These are phyloP conservation scores for Dermochelys coriacea DNA, from an alignment of 2,797 vertebrate species.

Conservation along the genomic window DNA sequence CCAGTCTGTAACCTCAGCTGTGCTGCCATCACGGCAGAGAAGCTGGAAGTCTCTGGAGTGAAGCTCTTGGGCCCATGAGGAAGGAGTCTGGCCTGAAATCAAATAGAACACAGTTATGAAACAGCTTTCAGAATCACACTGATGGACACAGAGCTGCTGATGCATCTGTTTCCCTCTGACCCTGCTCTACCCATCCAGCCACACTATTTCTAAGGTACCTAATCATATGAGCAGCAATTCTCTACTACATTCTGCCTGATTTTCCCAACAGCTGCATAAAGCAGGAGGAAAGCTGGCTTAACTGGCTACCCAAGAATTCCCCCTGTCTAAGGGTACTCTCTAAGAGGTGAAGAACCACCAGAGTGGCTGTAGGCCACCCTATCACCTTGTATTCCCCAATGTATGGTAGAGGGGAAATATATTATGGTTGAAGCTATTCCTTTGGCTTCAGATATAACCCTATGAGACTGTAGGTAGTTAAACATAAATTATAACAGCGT, in stretches of 20 bases:
- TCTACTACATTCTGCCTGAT: background rate
- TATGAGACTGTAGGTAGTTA: background rate
- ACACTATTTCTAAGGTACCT: background rate
- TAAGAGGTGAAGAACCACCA: background rate
- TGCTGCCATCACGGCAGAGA: slow-evolving; percentile 88
- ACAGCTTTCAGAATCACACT: background rate
- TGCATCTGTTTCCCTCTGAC: background rate
- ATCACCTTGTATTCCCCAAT: background rate
- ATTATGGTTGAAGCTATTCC: background rate
- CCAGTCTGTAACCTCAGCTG: slow-evolving; percentile 83
- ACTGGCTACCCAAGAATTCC: no score
- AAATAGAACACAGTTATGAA: background rate
- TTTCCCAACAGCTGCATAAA: background rate
- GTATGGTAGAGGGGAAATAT: background rate
- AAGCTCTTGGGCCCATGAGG: slow-evolving; percentile 79
- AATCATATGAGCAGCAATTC: background rate
- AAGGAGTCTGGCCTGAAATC: slow-evolving; percentile 78
- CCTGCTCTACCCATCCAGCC: background rate
- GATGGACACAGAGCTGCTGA: background rate
- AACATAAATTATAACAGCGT: background rate
- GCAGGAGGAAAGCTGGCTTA: background rate
- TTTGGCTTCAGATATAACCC: background rate
- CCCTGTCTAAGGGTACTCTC: background rate
- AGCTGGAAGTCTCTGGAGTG: slow-evolving; percentile 87
- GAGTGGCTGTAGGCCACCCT: background rate